These are phyloP conservation scores for Torymus auratus DNA, from an alignment of 2,888 invertebrate species.

Conservation along the genomic window DNA sequence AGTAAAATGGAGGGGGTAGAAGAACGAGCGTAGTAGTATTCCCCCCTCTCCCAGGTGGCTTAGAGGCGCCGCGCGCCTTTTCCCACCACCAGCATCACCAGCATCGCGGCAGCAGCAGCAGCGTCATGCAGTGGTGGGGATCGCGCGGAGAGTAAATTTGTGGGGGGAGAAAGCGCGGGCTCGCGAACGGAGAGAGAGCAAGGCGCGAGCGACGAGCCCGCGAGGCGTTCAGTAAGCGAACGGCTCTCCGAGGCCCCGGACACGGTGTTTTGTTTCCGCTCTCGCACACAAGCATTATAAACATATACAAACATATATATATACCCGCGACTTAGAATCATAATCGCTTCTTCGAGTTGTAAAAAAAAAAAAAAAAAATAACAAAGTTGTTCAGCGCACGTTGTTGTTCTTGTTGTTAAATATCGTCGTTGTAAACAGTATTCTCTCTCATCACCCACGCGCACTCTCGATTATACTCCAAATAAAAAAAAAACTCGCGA, in stretches of 20 bases:
- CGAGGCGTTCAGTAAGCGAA: conserved; percentile 75
- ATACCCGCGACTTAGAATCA: no score
- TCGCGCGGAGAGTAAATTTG: no score
- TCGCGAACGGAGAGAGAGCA: conserved; percentile 57
- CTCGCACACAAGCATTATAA: conserved; percentile 31
- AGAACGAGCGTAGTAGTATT: background rate
- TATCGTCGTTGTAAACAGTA: no score
- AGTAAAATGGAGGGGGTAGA: background rate
- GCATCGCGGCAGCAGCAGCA: conserved; percentile 65
- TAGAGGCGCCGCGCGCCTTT: conserved; percentile 8
- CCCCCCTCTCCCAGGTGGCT: background rate
- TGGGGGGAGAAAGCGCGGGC: conserved; percentile 72
- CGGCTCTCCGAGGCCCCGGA: conserved; percentile 68
- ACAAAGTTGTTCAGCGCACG: no score
- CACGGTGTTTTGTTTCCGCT: conserved; percentile 33
- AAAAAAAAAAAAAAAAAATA: no score
- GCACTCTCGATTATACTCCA: no score
- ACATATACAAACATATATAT: background rate
- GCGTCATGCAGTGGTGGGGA: conserved; percentile 3
- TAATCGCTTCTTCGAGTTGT: no score
- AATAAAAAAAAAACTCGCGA: no score
- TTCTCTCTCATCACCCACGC: no score
- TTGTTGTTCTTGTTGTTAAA: no score
- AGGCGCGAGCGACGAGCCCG: conserved; percentile 58
- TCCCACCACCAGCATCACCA: conserved; percentile 1